Evolutionary conservation across 2,113 vertebrate species (phyloP).

Genomic region (Hippoglossus stenolepis): DNA sequence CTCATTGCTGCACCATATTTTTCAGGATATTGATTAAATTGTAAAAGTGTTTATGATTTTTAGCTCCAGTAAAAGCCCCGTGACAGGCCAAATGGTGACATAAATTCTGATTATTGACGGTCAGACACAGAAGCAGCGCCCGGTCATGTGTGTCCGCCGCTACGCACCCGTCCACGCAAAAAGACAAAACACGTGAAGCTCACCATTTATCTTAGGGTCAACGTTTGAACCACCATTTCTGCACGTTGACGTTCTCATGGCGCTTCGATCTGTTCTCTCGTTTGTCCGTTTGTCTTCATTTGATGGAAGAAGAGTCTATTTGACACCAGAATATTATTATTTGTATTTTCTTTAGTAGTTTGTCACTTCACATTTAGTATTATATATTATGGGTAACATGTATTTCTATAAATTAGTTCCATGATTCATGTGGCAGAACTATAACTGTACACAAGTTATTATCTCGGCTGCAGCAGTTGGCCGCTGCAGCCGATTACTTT

Average conservation of each 20-base stretch:
- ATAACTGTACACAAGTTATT: too few species aligned
- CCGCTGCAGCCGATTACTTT: too few species aligned
- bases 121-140: slow-evolving; percentile 43
- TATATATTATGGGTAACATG: too few species aligned
- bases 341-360: too few species aligned
- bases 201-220: slow-evolving; percentile 10
- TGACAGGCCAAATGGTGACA: slow-evolving; percentile 75
- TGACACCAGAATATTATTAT: too few species aligned
- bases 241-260: slow-evolving; percentile 26
- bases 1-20: slow-evolving; percentile 67
- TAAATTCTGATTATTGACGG: slow-evolving; percentile 69
- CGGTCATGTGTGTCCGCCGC: slow-evolving; percentile 48
- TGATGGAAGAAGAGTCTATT: too few species aligned
- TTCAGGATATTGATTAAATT: slow-evolving; percentile 73
- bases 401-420: too few species aligned
- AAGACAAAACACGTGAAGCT: neutral
- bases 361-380: too few species aligned
- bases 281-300: too few species aligned
- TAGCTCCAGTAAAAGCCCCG: slow-evolving; percentile 77
- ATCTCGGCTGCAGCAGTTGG: too few species aligned
- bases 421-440: too few species aligned
- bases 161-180: slow-evolving; percentile 15
- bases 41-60: slow-evolving; percentile 78
- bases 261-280: neutral
- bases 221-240: neutral